These are phyloP conservation scores for Ommatoiulus sabulosus DNA, from an alignment of 2,888 invertebrate species.

Conservation along the genomic window DNA sequence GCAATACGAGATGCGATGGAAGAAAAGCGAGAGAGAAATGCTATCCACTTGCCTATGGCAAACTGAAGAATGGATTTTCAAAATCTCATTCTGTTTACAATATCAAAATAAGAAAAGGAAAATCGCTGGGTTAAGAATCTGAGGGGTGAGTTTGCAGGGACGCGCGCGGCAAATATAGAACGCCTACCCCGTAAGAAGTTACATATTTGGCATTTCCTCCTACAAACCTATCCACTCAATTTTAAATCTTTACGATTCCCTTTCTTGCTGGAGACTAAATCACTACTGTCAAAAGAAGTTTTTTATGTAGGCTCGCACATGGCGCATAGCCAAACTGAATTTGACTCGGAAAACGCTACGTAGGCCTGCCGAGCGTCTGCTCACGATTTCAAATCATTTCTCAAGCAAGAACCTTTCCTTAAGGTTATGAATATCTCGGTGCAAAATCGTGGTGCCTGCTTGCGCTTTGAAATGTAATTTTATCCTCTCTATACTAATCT, in stretches of 20 bases:
- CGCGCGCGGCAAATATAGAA: background rate
- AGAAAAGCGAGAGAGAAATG: slow-evolving; percentile 25
- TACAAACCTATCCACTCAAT: slow-evolving; percentile 33
- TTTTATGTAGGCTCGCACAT: background rate
- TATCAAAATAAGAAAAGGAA: slow-evolving; percentile 48
- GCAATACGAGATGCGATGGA: background rate
- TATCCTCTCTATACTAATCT: too few relatives aligned
- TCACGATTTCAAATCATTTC: background rate
- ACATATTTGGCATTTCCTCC: slow-evolving; percentile 30
- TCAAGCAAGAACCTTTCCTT: background rate
- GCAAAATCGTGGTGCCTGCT: too few relatives aligned
- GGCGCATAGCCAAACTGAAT: slow-evolving; percentile 32
- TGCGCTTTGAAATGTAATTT: too few relatives aligned
- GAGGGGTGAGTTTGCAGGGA: background rate
- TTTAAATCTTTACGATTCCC: slow-evolving; percentile 45
- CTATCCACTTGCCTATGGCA: slow-evolving; percentile 48
- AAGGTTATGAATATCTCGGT: too few relatives aligned
- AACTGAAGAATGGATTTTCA: slow-evolving; percentile 33
- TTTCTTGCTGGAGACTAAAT: background rate
- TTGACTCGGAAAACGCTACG: background rate
- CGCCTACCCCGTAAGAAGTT: background rate
- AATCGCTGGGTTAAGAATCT: slow-evolving; percentile 38
- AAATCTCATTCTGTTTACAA: slow-evolving; percentile 53
- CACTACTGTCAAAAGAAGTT: slow-evolving; percentile 42
- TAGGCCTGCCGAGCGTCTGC: background rate